Evolutionary conservation across 1,140 invertebrate species (phyloP), one percentile per base, ranked within the genome.

Genomic region (Grapholita molesta): DNA sequence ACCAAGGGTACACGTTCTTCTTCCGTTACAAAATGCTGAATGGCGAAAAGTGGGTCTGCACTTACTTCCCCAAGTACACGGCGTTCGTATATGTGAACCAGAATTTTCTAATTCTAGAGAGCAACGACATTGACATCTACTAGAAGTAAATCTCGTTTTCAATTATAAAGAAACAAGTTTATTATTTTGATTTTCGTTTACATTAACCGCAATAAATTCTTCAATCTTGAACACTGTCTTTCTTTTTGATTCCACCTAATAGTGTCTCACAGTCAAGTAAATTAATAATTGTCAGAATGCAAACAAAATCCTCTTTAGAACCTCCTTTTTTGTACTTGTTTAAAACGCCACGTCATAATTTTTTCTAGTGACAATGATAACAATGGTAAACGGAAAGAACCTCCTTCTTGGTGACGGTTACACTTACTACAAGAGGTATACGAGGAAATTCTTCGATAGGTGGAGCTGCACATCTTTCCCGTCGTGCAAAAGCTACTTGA

Each of bases 381-480:
- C 67, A 1, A 69, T 72, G 69, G n/a, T 69, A 3, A 74, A 70
- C 18, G 75, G 75, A 12, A 72, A 71, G 64, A 33, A 18, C 5
- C 24, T 68, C 0, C 38, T 33, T n/a, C 3, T 71, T 6, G 33
- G 24, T 32, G 18, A 70, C n/a, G 67, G 69, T 2, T 74, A 67
- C 35, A 71, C 72, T 2, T 74, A 53, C 35, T 74, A 71, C 32
- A 66, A 61, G 12, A 38, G 23, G 25, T 65, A 69, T 11, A 9
- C 12, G 9, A 52, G 12, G n/a, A 69, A 72, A 15, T 15, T 28
- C 30, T 4, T 6, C n/a, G 64, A 57, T 2, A 71, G 61, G 11
- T 79, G 77, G 77, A 66, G 35, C n/a, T 77, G 75, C 48, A 80
- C 78, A 7, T 61, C 18, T 21, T 75, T 70, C 35, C 73, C 75